A percentile compares a stretch with the other conserved stretches of the same genome.
These are phyloP conservation scores for Mormyrops attenuatus DNA, from an alignment of 2,797 vertebrate species.

Conservation along the genomic window DNA sequence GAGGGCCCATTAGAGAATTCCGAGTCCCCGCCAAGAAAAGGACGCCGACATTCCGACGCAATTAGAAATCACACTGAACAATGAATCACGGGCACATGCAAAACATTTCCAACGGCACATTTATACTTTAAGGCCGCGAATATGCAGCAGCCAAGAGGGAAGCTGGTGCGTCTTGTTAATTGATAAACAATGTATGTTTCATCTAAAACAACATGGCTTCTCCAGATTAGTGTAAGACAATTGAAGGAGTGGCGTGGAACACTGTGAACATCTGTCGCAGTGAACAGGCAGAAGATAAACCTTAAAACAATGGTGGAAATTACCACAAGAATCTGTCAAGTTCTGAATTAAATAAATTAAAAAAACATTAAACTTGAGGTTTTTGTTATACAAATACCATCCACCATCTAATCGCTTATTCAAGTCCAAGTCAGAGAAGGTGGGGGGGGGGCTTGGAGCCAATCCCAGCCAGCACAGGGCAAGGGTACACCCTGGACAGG, in stretches of 20 bases:
- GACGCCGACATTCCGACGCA: conserved; percentile 14
- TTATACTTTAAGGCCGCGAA: not conserved
- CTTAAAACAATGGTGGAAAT: conserved; percentile 7
- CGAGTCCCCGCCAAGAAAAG: conserved; percentile 8
- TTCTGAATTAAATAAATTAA: not conserved
- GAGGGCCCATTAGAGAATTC: not conserved
- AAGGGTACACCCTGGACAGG: not conserved
- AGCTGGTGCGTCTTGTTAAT: not conserved
- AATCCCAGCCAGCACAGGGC: not conserved
- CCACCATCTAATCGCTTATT: not conserved
- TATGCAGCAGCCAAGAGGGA: not conserved
- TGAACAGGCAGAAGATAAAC: not conserved
- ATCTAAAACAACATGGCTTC: conserved; percentile 13
- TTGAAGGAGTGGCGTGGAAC: not conserved
- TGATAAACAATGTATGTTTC: conserved; percentile 18
- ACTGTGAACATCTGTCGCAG: not conserved
- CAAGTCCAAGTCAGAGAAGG: not conserved
- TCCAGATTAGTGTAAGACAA: conserved; percentile 19
- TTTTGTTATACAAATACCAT: not conserved
- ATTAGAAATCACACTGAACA: conserved; percentile 24
- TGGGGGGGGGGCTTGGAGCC: not conserved
- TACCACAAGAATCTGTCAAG: not conserved
- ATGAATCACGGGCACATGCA: conserved; percentile 14
- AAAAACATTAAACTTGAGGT: not conserved
- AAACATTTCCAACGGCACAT: not conserved